phyloP scores from a whole-genome alignment of 2,797 vertebrate genomes.

The Lithobates pipiens region DNA sequence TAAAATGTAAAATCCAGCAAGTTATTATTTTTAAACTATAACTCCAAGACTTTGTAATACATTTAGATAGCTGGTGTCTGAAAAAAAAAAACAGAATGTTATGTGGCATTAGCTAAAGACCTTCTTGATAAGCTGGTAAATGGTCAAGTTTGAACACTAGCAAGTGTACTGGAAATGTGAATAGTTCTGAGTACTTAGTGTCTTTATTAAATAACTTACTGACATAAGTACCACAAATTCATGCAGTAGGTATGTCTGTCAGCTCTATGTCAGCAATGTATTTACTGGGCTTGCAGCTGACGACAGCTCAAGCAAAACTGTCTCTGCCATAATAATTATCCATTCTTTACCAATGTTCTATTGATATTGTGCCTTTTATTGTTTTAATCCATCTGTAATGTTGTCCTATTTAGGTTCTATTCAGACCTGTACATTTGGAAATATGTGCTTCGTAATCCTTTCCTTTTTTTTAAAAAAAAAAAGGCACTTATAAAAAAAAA shows the following conservation, averaged over 20 bases:
- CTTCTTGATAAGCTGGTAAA: conserved; percentile 41
- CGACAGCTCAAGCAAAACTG: conserved; percentile 17
- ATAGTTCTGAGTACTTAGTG: conserved; percentile 36
- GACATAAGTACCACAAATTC: conserved; percentile 36
- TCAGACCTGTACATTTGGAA: background rate
- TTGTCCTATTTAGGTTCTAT: background rate
- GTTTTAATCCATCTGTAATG: conserved; percentile 8
- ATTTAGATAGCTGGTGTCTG: conserved; percentile 23
- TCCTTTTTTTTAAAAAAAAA: too few species aligned
- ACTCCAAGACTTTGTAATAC: background rate
- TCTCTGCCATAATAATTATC: conserved; percentile 35
- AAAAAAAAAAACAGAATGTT: conserved; percentile 31
- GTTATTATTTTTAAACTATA: background rate
- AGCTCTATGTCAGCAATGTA: conserved; percentile 10
- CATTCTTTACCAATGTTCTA: background rate
- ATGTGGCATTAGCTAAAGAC: conserved; percentile 38
- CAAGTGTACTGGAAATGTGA: conserved; percentile 35
- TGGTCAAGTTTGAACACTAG: conserved; percentile 39
- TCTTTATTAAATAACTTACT: conserved; percentile 37
- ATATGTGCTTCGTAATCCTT: background rate
- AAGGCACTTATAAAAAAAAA: too few species aligned
- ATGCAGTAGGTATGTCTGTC: conserved; percentile 35
- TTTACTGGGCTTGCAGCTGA: conserved; percentile 28
- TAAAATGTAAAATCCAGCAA: background rate
- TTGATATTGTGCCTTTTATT: background rate